These are phyloP conservation scores for Drosophila elegans DNA, from an alignment of 1,140 invertebrate species.

Conservation along the genomic window DNA sequence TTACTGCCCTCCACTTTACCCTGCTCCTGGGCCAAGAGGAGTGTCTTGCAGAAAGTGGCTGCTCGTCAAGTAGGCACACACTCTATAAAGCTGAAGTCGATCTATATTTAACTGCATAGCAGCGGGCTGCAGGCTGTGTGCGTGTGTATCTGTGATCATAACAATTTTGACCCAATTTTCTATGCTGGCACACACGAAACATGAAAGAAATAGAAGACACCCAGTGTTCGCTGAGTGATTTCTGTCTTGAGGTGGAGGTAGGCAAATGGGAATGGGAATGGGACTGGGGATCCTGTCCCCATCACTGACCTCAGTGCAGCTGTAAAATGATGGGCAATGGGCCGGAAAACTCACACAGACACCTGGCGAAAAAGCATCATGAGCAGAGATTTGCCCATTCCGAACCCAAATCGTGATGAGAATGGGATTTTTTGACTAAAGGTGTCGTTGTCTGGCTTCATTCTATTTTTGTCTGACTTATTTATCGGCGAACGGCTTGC, in stretches of 20 bases:
- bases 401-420: conserved; percentile 5
- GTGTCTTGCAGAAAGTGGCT: conserved; percentile 59
- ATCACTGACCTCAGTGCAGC: conserved; percentile 75
- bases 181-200: conserved; percentile 53
- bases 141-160: conserved; percentile 71
- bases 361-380: conserved; percentile 1
- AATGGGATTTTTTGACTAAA: conserved; percentile 40
- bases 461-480: conserved; percentile 68
- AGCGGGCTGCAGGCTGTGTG: conserved; percentile 21
- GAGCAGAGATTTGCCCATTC: background rate
- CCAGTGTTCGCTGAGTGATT: conserved; percentile 51
- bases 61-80: conserved; percentile 69
- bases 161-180: conserved; percentile 83
- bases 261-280: conserved; percentile 15
- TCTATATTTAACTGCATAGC: conserved; percentile 79
- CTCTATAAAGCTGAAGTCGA: conserved; percentile 57
- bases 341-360: conserved; percentile 44
- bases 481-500: conserved; percentile 70
- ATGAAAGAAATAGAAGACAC: conserved; percentile 55
- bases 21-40: conserved; percentile 4
- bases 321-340: conserved; percentile 66
- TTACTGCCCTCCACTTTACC: background rate
- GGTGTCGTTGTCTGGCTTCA: conserved; percentile 46
- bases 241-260: conserved; percentile 30
- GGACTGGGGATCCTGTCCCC: conserved; percentile 33